Base-by-base conservation (phyloP, 2,888 invertebrate species). In the Lomographa bimaculata region DNA sequence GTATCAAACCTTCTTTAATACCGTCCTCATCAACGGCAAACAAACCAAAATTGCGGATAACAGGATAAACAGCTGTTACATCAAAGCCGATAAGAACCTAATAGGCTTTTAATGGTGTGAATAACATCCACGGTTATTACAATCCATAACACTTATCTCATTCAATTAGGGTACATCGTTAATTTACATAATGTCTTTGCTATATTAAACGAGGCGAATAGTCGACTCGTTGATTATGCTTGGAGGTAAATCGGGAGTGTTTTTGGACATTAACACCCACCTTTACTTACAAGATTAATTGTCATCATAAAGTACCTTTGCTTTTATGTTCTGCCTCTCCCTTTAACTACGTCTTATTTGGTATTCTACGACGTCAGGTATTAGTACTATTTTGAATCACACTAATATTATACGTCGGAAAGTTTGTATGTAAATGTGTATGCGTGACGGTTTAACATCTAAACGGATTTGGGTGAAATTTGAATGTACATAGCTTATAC, bases 241-340 rank as follows among this genome's bases (percentile, higher is more conserved):
- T 10, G 10, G 2, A 28, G 23, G 17, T 21, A 18, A 42, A 42
- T 23, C 16, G 25, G 19, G 20, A 16, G 4, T 28, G 33, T 27
- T 41, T 25, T 26, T 20, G 7, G 14, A 19, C 18, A 14, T 23
- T 10, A 34, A 27, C 20, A 12, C 8, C 11, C 20, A 26, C 18
- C 14, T 30, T 36, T 18, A 17, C 21, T 44, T 44, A 30, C 33
- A 23, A 46, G 34, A 46, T 41, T 40, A 40, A 45, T 45, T 7
- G 17, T 24, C 20, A 30, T 27, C 45, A 30, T 39, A 40, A 39
- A 20, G 23, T 23, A 7, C 17, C 23, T 32, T 9, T 19, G 28
- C 14, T 33, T 28, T n/a, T n/a, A n/a, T n/a, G n/a, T n/a, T n/a
- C n/a, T n/a, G n/a, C n/a, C n/a, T n/a, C n/a, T n/a, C n/a, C n/a